phyloP scores from a whole-genome alignment of 2,888 invertebrate genomes.

The Cetonia aurata region DNA sequence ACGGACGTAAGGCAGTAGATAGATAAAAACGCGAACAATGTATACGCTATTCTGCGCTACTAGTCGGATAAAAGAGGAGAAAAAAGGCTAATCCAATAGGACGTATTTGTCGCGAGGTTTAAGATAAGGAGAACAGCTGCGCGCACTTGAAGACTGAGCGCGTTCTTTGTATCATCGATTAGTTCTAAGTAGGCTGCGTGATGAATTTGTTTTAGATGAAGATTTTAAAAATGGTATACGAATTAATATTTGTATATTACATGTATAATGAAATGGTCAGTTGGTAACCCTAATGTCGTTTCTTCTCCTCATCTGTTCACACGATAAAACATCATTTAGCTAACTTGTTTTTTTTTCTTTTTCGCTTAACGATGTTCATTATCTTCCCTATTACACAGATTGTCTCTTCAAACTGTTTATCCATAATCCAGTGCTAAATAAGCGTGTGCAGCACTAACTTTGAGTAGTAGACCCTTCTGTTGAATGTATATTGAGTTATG shows the following conservation, averaged over 20 bases:
- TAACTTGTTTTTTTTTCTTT: too few species aligned
- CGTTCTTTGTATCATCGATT: too few species aligned
- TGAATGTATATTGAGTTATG: slow-evolving; percentile 29
- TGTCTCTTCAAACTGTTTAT: slow-evolving; percentile 10
- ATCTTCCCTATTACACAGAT: neutral
- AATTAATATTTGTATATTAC: too few species aligned
- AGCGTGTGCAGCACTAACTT: neutral
- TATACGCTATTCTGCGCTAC: slow-evolving; percentile 12
- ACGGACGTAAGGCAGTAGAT: slow-evolving; percentile 7
- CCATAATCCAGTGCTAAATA: slow-evolving; percentile 28
- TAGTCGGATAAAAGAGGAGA: neutral
- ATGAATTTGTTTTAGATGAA: too few species aligned
- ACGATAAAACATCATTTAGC: too few species aligned
- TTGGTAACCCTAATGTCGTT: too few species aligned
- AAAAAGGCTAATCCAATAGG: slow-evolving; percentile 29
- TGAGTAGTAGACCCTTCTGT: slow-evolving; percentile 1
- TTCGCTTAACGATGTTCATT: neutral
- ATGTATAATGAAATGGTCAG: too few species aligned
- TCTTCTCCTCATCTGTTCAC: too few species aligned
- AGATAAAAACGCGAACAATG: neutral
- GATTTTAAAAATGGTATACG: too few species aligned
- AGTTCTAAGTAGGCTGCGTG: too few species aligned
- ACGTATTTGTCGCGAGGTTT: slow-evolving; percentile 30
- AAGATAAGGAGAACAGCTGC: slow-evolving; percentile 26
- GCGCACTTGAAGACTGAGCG: too few species aligned